Base-by-base conservation (phyloP, 2,113 vertebrate species). In the Mystacornis crossleyi region DNA sequence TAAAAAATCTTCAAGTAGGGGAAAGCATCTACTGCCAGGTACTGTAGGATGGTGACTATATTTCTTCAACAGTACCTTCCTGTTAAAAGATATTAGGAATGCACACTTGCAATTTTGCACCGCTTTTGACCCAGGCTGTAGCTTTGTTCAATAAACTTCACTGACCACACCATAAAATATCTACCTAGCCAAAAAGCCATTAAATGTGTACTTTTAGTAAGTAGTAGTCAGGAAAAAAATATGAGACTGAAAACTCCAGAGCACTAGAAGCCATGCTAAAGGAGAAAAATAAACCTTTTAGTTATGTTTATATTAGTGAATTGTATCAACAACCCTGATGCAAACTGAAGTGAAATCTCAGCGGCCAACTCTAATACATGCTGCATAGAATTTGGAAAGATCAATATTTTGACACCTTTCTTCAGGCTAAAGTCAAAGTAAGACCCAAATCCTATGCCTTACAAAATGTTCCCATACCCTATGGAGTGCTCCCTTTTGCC, bases 341-440 rank as follows among this genome's bases (percentile, higher is more conserved):
- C 14, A 78, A 62, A 55, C 58, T 58, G 43, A 85, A 67, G 51
- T 19, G 60, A 84, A 82, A 75, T 64, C 42, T 65, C 78, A 73
- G 50, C 2, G 4, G 62, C 47, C 60, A 89, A 33, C 43, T 89
- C 40, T 71, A 88, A 81, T 42, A 57, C 5, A 24, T 33, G 47
- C 26, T 71, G 47, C 28, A 62, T 20, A 28, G n/a, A 88, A 23
- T 79, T 86, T 84, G 33, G 65, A 84, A 95, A 96, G 69, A 54
- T 55, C 82, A 95, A 53, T 91, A 90, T 96, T 96, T 95, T 96
- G 67, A 93, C 79, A 94, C 12, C 21, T 95, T 94, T 83, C 36
- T 78, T 86, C 89, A 61, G 42, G 33, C 53, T 93, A 43, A 81
- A 38, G 16, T 78, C 48, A 81, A 57, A 45, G 71, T 36, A 81